Conservation (phyloP, 1,140 invertebrate species). For the Meloidogyne chitwoodi region DNA sequence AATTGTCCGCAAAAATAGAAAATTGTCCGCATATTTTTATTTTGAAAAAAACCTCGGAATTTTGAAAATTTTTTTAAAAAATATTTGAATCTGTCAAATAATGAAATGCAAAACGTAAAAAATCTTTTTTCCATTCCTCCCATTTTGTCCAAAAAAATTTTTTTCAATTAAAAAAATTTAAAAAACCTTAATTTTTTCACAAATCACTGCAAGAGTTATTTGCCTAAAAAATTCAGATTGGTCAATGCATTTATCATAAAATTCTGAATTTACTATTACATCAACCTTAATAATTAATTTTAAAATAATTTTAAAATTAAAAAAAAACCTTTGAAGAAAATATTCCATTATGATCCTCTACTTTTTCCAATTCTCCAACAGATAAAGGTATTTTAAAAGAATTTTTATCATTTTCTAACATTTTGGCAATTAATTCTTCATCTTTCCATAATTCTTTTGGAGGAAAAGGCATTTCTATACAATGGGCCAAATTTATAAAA, state of each 20-base stretch:
- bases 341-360: slow-evolving; percentile 13
- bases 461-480: slow-evolving; percentile 23
- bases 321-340: neutral
- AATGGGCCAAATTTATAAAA: slow-evolving; percentile 31
- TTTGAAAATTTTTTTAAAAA: too few species aligned
- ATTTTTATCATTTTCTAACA: slow-evolving; percentile 18
- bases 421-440: slow-evolving; percentile 25
- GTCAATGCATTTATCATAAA: slow-evolving; percentile 29
- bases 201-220: slow-evolving; percentile 13
- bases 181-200: slow-evolving; percentile 18
- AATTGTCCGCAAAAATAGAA: too few species aligned
- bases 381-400: slow-evolving; percentile 28
- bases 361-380: slow-evolving; percentile 24
- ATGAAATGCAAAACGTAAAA: too few species aligned
- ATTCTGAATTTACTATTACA: slow-evolving; percentile 31
- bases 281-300: slow-evolving; percentile 21
- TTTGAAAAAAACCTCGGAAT: too few species aligned
- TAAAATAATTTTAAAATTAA: neutral
- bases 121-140: too few species aligned
- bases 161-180: neutral
- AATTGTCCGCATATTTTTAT: too few species aligned
- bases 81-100: too few species aligned
- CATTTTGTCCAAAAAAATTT: too few species aligned
- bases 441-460: slow-evolving; percentile 18
- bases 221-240: slow-evolving; percentile 33